These are phyloP conservation scores for Sorex maritimensis DNA, from an alignment of 2,797 vertebrate genomes.

Conservation along the genomic window DNA sequence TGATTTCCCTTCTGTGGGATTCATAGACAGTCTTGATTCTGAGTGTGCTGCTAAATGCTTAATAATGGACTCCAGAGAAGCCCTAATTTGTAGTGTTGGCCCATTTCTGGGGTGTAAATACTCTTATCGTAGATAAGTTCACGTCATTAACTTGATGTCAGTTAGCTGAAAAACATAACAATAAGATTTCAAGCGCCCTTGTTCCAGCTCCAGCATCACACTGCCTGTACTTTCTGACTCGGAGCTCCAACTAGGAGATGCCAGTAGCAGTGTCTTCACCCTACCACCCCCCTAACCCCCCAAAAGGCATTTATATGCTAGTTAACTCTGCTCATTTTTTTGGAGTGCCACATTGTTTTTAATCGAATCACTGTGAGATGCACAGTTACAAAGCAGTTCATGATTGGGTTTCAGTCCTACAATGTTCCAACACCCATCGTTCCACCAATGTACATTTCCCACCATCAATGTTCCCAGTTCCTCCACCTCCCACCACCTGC, in stretches of 20 bases:
- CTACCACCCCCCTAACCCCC: too few relatives aligned
- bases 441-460: too few relatives aligned
- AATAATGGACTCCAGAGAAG: slow-evolving; percentile 45
- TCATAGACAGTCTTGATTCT: slow-evolving; percentile 47
- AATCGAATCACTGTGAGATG: too few relatives aligned
- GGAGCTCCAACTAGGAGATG: background rate
- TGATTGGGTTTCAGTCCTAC: too few relatives aligned
- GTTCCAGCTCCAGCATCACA: background rate
- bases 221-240: slow-evolving; percentile 42
- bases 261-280: background rate
- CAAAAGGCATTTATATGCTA: background rate
- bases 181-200: slow-evolving; percentile 12
- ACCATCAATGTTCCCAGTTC: too few relatives aligned
- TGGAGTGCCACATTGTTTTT: too few relatives aligned
- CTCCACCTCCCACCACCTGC: too few relatives aligned
- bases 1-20: slow-evolving; percentile 15
- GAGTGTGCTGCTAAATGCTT: background rate
- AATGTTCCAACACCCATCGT: too few relatives aligned
- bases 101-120: slow-evolving; percentile 47
- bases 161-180: slow-evolving; percentile 19
- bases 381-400: too few relatives aligned
- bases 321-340: slow-evolving; percentile 45
- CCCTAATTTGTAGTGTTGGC: slow-evolving; percentile 1
- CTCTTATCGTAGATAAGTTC: background rate
- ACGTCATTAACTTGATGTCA: slow-evolving; percentile 15